Percentiles rank a stretch among this genome's conserved stretches.
Evolutionary conservation across 2,797 vertebrate species (phyloP).

Genomic region (Meriones psammophilus): DNA sequence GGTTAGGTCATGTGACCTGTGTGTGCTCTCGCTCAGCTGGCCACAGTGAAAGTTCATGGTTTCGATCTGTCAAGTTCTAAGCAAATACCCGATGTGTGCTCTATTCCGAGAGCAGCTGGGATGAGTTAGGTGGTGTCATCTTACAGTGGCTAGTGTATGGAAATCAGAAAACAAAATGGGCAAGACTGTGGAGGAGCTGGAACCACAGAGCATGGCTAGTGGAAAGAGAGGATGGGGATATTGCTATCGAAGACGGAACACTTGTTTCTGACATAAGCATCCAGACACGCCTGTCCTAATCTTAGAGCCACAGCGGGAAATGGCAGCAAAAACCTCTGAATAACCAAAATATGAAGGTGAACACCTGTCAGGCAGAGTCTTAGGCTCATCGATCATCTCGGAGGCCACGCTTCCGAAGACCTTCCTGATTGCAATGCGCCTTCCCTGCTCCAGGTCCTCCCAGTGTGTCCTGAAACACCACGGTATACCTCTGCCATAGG

Average conservation of each 20-base stretch:
- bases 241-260: background rate
- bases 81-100: background rate
- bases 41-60: background rate
- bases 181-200: background rate
- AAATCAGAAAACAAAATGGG: background rate
- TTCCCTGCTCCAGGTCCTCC: background rate
- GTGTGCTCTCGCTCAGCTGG: background rate
- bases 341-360: background rate
- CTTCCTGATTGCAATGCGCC: background rate
- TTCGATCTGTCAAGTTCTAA: slow-evolving; percentile 6
- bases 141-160: background rate
- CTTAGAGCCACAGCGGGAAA: slow-evolving; percentile 28
- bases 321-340: background rate
- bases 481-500: accelerated
- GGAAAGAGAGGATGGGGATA: background rate
- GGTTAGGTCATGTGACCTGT: background rate
- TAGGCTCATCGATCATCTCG: background rate
- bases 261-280: background rate
- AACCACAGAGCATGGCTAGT: background rate
- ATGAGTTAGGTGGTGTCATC: background rate
- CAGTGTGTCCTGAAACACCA: accelerated
- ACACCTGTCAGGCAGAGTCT: background rate
- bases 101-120: background rate
- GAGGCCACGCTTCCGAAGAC: background rate
- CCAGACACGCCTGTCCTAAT: slow-evolving; percentile 5